phyloP scores from a whole-genome alignment of 23 tunicate species.

The Ascidia mentula region DNA sequence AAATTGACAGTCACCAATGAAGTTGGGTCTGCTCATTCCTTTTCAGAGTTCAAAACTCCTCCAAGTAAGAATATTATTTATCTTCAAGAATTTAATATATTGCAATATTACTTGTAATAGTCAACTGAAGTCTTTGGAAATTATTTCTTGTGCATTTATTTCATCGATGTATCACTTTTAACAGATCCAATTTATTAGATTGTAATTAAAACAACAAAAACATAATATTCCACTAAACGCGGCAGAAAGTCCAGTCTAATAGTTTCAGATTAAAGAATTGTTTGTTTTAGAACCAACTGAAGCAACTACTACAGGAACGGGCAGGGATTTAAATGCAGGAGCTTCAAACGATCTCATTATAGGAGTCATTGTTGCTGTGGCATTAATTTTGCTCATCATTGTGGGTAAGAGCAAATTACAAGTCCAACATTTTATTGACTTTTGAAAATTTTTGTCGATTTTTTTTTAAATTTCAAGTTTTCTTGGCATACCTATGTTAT shows the following conservation, averaged over 20 bases:
- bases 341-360: not conserved
- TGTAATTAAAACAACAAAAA: no score
- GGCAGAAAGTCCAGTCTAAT: no score
- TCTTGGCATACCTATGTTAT: not conserved
- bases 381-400: not conserved
- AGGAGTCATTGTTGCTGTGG: not conserved
- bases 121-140: no score
- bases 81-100: no score
- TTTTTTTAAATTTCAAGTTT: not conserved
- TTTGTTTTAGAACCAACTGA: not conserved
- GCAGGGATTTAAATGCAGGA: not conserved
- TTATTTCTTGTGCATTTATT: no score
- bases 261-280: no score
- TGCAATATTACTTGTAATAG: no score
- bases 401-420: not conserved
- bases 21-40: conserved; percentile 4
- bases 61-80: not conserved
- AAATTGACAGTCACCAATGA: not conserved
- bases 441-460: no score
- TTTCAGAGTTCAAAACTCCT: conserved; percentile 3
- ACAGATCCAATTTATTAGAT: no score
- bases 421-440: not conserved
- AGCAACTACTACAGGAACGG: not conserved
- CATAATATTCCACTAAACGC: no score
- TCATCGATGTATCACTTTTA: no score